A percentile compares a stretch with the other conserved stretches of the same genome.
Evolutionary conservation across 2,113 vertebrate species (phyloP).

Genomic region (Sterrhoptilus dennistouni): DNA sequence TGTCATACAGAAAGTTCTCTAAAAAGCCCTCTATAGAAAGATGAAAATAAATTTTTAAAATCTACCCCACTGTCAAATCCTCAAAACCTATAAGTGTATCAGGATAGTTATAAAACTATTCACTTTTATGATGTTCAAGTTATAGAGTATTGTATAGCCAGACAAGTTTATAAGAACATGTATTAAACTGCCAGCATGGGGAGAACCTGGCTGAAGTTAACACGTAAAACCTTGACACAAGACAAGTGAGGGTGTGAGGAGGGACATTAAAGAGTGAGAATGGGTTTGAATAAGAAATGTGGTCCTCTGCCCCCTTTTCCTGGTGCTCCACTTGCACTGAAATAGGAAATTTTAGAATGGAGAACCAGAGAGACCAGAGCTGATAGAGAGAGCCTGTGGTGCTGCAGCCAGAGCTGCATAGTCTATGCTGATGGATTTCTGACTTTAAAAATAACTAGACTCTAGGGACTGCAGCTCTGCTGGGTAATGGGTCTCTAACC

Average conservation of each 20-base stretch:
- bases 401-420: neutral
- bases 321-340: neutral
- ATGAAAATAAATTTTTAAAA: neutral
- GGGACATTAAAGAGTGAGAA: neutral
- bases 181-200: neutral
- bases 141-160: neutral
- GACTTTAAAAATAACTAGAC: neutral
- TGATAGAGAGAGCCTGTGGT: neutral
- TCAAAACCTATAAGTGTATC: neutral
- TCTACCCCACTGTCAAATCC: neutral
- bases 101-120: neutral
- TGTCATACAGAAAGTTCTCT: neutral
- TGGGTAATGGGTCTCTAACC: neutral
- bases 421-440: neutral
- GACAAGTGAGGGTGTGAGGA: neutral
- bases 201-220: neutral
- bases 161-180: neutral
- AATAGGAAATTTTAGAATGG: neutral
- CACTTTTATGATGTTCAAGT: neutral
- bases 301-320: neutral
- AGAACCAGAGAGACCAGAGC: neutral
- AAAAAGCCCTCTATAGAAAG: neutral
- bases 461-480: neutral
- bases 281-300: neutral
- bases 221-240: neutral